These are phyloP conservation scores for Myotis yumanensis DNA, from an alignment of 2,113 vertebrate genomes.

Conservation along the genomic window DNA sequence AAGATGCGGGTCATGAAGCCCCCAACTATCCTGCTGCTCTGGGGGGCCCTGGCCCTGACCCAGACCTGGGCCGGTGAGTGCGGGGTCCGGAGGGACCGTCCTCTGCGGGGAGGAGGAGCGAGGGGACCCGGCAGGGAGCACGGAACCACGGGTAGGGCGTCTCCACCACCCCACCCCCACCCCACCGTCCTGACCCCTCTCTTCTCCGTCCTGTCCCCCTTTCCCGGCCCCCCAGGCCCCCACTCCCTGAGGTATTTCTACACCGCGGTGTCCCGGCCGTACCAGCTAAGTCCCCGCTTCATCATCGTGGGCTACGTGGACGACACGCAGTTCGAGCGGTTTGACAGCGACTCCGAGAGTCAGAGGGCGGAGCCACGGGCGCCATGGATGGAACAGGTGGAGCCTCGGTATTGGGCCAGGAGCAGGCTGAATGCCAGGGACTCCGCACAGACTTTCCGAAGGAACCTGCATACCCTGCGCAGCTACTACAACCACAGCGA, in stretches of 20 bases:
- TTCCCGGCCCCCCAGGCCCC: background rate
- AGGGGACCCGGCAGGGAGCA: background rate
- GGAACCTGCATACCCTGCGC: too few relatives aligned
- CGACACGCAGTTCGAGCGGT: too few relatives aligned
- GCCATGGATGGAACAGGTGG: background rate
- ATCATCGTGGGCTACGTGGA: constrained; percentile 65
- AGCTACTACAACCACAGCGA: too few relatives aligned
- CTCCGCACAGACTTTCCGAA: too few relatives aligned
- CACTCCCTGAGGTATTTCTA: constrained; percentile 50
- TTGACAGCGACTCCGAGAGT: background rate
- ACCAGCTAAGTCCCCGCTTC: too few relatives aligned
- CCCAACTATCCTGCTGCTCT: background rate
- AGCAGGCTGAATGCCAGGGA: background rate
- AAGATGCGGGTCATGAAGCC: fast-evolving
- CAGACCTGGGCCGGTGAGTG: background rate
- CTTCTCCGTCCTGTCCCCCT: too few relatives aligned
- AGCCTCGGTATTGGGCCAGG: background rate
- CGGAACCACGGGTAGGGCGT: background rate
- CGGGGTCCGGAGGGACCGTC: too few relatives aligned
- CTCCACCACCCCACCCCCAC: background rate
- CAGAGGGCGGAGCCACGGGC: background rate
- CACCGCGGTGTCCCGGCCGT: background rate
- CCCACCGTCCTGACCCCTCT: background rate
- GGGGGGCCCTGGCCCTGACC: background rate
- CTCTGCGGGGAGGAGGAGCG: background rate